phyloP scores from a whole-genome alignment of 2,888 invertebrate genomes.

The Vesta saturnalis region DNA sequence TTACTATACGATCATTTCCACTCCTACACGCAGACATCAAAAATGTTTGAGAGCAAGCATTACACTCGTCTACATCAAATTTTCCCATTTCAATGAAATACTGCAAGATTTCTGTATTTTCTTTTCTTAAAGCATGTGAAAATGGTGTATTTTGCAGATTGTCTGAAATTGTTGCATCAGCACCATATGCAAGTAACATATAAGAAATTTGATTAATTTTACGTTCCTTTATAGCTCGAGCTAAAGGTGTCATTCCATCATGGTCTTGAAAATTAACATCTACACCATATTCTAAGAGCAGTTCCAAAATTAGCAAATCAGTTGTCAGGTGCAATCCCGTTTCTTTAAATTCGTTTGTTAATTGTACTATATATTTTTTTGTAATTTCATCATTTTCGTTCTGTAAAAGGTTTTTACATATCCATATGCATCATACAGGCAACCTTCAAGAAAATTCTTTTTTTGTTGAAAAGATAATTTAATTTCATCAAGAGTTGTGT shows the following conservation, averaged over 20 bases:
- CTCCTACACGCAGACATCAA: slow-evolving; percentile 22
- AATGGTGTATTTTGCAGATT: slow-evolving; percentile 3
- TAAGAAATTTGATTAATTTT: slow-evolving; percentile 12
- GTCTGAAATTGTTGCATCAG: not conserved
- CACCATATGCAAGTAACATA: slow-evolving; percentile 20
- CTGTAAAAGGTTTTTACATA: slow-evolving; percentile 2
- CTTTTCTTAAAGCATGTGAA: slow-evolving; percentile 24
- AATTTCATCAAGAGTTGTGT: not conserved
- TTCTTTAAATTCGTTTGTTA: slow-evolving; percentile 20
- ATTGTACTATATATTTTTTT: slow-evolving; percentile 13
- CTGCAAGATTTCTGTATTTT: slow-evolving; percentile 9
- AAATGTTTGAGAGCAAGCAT: slow-evolving; percentile 14
- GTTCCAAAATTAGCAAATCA: slow-evolving; percentile 5
- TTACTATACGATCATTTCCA: slow-evolving; percentile 22
- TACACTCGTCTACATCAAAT: slow-evolving; percentile 9
- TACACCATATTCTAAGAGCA: slow-evolving; percentile 13
- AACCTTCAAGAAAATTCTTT: slow-evolving; percentile 15
- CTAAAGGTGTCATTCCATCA: slow-evolving; percentile 31
- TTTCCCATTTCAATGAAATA: slow-evolving; percentile 1
- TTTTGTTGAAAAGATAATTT: not conserved
- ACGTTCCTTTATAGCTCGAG: slow-evolving; percentile 17
- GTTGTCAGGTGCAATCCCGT: slow-evolving; percentile 29
- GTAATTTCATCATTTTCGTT: slow-evolving; percentile 12
- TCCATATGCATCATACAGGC: not conserved
- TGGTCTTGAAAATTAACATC: slow-evolving; percentile 21